Evolutionary conservation across 2,888 invertebrate genomes (phyloP).

Genomic region (Parochlus steinenii): DNA sequence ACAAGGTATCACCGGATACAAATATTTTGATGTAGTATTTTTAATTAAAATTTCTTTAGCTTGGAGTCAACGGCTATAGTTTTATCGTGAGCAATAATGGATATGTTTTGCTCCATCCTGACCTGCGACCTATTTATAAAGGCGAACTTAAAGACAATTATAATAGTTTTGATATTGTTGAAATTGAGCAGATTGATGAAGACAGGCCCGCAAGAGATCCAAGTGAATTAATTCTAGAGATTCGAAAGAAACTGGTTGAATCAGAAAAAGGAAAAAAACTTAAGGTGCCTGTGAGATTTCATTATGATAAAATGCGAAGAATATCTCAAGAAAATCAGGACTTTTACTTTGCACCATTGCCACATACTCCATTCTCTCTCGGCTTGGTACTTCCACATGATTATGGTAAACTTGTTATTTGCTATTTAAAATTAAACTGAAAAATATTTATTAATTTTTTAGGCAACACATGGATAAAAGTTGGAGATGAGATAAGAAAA

Average conservation of each 20-base stretch:
- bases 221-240: constrained; percentile 33
- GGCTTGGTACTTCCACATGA: constrained; percentile 66
- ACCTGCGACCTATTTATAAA: constrained; percentile 64
- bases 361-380: constrained; percentile 75
- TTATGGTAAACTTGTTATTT: constrained; percentile 59
- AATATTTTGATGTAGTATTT: constrained; percentile 3
- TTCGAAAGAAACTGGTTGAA: constrained; percentile 51
- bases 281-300: constrained; percentile 55
- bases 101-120: constrained; percentile 86
- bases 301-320: constrained; percentile 73
- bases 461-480: constrained; percentile 37
- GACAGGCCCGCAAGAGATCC: constrained; percentile 47
- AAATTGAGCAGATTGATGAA: constrained; percentile 74
- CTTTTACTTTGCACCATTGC: constrained; percentile 66
- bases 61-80: constrained; percentile 91
- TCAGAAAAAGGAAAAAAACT: constrained; percentile 46
- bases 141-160: constrained; percentile 72
- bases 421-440: constrained; percentile 16
- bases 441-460: constrained; percentile 8
- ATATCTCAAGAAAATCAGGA: constrained; percentile 63
- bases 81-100: constrained; percentile 96
- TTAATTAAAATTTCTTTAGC: constrained; percentile 31
- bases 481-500: constrained; percentile 59
- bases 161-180: constrained; percentile 89
- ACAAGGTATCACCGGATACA: constrained; percentile 42